Evolutionary conservation across 1,140 invertebrate species (phyloP), one percentile per base, ranked within the genome.

Genomic region (Drosophila grimshawi): DNA sequence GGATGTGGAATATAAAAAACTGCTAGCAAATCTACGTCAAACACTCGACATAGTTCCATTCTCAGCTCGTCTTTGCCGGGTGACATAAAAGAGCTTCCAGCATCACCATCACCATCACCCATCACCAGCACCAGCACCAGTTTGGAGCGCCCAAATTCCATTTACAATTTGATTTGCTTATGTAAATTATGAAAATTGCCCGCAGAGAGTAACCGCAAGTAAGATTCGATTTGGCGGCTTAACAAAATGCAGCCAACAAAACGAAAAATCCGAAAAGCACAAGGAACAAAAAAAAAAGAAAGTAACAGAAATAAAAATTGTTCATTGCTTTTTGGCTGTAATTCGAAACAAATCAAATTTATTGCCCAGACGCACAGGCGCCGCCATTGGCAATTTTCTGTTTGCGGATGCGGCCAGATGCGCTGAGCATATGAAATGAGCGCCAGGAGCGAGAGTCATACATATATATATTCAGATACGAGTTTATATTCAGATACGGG

Each of bases 271-370:
- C 11, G 4, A 49, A 45, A 8, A 19, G 19, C 19, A 52, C 7
- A n/a, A 33, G 41, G 41, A 39, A 82, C 53, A 33, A 27, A 53
- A 35, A 41, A 62, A 11, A 55, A 29, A 62, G n/a, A 65, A 43
- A 81, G 67, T 53, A 43, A 2, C 41, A 43, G 39, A 43, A 60
- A 60, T 48, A 60, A 78, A 78, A 76, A 83, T 82, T 83, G 67
- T 83, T 76, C 78, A 79, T 79, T 79, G 80, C 78, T 67, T 77
- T 86, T 79, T 83, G 64, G 61, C 83, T 88, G 83, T 86, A 86
- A 86, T 89, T 88, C 85, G 85, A 88, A 88, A 88, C 85, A 88
- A 88, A 88, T 88, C 85, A 85, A 88, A 89, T 88, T 88, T 88
- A 85, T 88, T 89, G 73, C 85, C 85, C 80, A 86, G 83, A 86